Evolutionary conservation across 1,140 invertebrate genomes (phyloP), one percentile per base, ranked within the genome.

Genomic region (Drosophila tropicalis): DNA sequence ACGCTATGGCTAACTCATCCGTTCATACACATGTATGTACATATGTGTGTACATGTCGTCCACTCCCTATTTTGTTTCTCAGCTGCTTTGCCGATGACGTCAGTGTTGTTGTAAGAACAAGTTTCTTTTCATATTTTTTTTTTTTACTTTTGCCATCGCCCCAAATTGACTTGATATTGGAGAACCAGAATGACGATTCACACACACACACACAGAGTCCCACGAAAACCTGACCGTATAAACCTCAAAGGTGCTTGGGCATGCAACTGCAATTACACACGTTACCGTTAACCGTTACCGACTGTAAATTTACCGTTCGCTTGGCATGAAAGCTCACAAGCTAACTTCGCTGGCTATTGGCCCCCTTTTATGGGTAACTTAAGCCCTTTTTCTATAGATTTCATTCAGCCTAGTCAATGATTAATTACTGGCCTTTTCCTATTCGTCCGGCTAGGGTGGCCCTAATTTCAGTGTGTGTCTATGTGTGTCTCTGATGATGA

Each of bases 101-200:
- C 83, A 86, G 79, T 82, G 79, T 87, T 86, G 82, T 86, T 87
- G 83, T 86, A 86, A 87, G 79, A 86, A 86, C 83, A 87, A 83
- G 83, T 87, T 86, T 77, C 55, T 68, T 76, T 62, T 29, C 29
- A 29, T 40, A 44, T 54, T 25, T 69, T 76, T 25, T 67, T 44
- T 34, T 61, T 25, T 25, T 54, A 6, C 56, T 64, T 70, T 41
- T 71, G 64, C 54, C 39, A 62, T 67, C 69, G 73, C 65, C 66
- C 61, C 64, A 55, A 76, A 71, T 58, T 60, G 56, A 17, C 56
- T 54, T 66, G 56, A 62, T 61, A 70, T 60, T 36, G 36, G 67
- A 51, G 56, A 40, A 22, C 29, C 17, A 55, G 41, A 32, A 41
- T 34, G 51, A 40, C 39, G 69, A 67, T 62, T 62, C 62, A 60